A percentile compares a stretch with the other conserved stretches of the same genome.
Conservation (phyloP, 2,888 invertebrate genomes). For the Diarsia dahlii region DNA sequence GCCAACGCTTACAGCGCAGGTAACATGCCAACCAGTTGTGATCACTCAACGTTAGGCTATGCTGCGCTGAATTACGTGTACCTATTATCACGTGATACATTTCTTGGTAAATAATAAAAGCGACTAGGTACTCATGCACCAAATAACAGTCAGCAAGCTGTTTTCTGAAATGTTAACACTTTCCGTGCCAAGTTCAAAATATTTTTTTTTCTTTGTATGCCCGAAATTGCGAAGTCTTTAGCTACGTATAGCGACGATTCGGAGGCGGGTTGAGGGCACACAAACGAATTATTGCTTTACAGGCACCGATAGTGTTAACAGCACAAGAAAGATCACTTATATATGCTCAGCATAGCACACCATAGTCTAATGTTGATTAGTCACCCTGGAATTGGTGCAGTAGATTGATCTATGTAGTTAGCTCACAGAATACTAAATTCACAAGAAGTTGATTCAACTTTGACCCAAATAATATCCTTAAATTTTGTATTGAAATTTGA, state of each 20-base stretch:
- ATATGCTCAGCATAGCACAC: background rate
- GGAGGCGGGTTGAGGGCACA: no score
- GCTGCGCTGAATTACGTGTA: no score
- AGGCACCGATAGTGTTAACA: no score
- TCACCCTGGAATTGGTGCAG: background rate
- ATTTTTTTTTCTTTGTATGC: no score
- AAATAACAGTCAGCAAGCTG: background rate
- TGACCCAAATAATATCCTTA: background rate
- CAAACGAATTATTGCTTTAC: no score
- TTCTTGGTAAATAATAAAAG: background rate
- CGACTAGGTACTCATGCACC: background rate
- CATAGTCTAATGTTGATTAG: background rate
- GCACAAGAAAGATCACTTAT: background rate
- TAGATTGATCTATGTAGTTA: constrained; percentile 40
- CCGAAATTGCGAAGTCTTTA: no score
- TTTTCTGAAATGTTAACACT: background rate
- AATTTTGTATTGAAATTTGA: no score
- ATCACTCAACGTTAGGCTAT: background rate
- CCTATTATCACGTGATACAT: background rate
- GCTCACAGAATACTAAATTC: constrained; percentile 47
- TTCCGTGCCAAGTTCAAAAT: no score
- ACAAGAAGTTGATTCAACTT: constrained; percentile 10
- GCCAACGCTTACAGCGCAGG: constrained; percentile 93
- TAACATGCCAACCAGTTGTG: constrained; percentile 67
- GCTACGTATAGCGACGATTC: no score